These are phyloP conservation scores for Anthrax anthrax DNA, from an alignment of 2,888 invertebrate species.

Conservation along the genomic window DNA sequence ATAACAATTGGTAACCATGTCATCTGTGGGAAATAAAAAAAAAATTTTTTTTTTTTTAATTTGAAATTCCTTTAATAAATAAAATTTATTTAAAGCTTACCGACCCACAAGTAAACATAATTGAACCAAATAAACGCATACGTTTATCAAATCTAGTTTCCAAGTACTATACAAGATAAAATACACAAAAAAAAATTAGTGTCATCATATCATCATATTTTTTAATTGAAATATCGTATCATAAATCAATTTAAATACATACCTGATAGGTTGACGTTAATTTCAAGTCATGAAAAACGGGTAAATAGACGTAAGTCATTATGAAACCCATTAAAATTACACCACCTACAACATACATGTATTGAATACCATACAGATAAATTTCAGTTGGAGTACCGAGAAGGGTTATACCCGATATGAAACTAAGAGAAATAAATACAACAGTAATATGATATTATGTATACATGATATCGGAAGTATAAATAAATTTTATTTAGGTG, in stretches of 20 bases:
- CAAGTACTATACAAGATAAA: conserved; percentile 42
- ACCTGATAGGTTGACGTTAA: conserved; percentile 66
- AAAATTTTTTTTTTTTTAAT: neutral
- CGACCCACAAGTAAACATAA: conserved; percentile 47
- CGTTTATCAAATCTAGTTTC: conserved; percentile 50
- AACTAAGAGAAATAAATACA: conserved; percentile 43
- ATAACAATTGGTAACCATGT: conserved; percentile 58
- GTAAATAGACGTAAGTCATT: conserved; percentile 47
- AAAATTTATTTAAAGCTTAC: conserved; percentile 35
- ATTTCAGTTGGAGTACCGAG: conserved; percentile 66
- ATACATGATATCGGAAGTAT: no score
- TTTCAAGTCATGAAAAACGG: conserved; percentile 54
- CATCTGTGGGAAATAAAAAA: conserved; percentile 35
- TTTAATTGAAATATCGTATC: no score
- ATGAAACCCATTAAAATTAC: conserved; percentile 44
- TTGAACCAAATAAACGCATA: conserved; percentile 49
- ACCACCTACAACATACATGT: conserved; percentile 46
- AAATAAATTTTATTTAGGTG: no score
- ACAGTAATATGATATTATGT: no score
- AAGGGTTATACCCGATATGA: conserved; percentile 61
- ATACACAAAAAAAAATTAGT: neutral
- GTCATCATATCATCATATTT: no score
- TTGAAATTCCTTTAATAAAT: neutral
- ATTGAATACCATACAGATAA: conserved; percentile 63
- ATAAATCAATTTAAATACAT: no score